Base-by-base conservation (phyloP, 30 jellyfish, hydroid and myxozoan species). In the Turritopsis dohrnii region DNA sequence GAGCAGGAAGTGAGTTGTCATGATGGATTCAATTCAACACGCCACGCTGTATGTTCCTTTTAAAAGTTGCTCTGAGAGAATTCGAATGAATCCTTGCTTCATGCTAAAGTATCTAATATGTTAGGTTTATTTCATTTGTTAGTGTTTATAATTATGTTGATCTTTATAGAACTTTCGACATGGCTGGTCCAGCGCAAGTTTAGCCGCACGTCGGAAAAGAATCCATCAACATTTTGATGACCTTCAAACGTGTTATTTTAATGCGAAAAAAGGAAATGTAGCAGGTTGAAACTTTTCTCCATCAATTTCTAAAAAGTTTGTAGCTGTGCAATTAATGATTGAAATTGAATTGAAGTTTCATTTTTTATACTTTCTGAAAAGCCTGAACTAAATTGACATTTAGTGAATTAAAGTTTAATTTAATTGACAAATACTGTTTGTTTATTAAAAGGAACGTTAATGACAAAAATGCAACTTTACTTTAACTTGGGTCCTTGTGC, bases 171-270 rank as follows among this genome's bases (percentile, higher is more conserved):
- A 54, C 29, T 84, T 84, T 28, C 88, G 29, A 41, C 76, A 71
- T 25, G 87, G 86, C 76, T 86, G 94, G 84, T 94, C 97, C n/a
- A 54, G 96, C 22, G 89, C 96, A 66, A 89, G 94, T 29, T 53
- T 86, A 52, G 99, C 99, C 18, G 96, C 96, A 1, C 74, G 99
- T 41, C 87, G 99, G 53, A 89, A 94, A 81, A 84, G 99, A 65
- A 91, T 94, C 18, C 90, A 88, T 72, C 95, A 85, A 86, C 99
- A 94, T 75, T 94, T 94, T 75, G 99, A 89, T 8, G 99, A 94
- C 65, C 76, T 94, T n/a, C 96, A 94, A 74, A 72, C 97, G 13
- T 94, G 96, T 80, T 94, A 94, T 74, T 94, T 87, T 79, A 88
- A 89, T 53, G 86, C 88, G 28, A 85, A 85, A 80, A 93, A 89